Evolutionary conservation across 2,888 invertebrate genomes (phyloP), one percentile per base, ranked within the genome.

Genomic region (Eubasilissa splendida): DNA sequence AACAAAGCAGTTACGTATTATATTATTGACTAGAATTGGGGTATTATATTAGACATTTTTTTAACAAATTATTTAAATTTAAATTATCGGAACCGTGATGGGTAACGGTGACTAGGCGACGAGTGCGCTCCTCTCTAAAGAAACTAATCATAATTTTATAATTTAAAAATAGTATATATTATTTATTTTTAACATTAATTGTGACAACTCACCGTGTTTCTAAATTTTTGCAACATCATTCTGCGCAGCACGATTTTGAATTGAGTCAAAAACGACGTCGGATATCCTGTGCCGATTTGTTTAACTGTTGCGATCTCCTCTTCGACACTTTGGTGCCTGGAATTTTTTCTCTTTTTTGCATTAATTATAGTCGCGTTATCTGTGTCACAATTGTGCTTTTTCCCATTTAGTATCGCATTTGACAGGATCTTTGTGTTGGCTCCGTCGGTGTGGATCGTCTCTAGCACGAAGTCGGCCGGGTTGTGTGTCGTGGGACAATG

Each of bases 401-500:
- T 88, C 56, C 90, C 90, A 84, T 89, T 89, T 84, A 88, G 87
- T 54, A 87, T 87, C 42, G 86, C 85, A 10, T 84, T 84, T 14
- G 86, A 85, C 70, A 90, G 84, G 2, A 83, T 80, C n/a, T 84
- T 84, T 3, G 88, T 86, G 4, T 85, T 86, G 56, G 86, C 86
- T 0, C 82, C 74, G 52, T 88, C 86, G 9, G 85, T 85, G 4
- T 86, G 84, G 1, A 90, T 84, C 0, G 88, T 88, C 80, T 89
- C 91, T 84, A 92, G 86, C 65, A 89, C 92, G 86, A 93, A 96
- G 87, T 96, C 96, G 1, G 95, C 95, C 0, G 96, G 96, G 85
- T 95, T 96, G 88, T 96, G 93, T 54, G 94, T 95, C n/a, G 92
- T 91, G 3, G 96, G 96, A 86, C 96, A 96, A 3, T 92, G 87